Evolutionary conservation across 1,140 invertebrate genomes (phyloP), one percentile per base, ranked within the genome.

Genomic region (Ceratosolen fusciceps): DNA sequence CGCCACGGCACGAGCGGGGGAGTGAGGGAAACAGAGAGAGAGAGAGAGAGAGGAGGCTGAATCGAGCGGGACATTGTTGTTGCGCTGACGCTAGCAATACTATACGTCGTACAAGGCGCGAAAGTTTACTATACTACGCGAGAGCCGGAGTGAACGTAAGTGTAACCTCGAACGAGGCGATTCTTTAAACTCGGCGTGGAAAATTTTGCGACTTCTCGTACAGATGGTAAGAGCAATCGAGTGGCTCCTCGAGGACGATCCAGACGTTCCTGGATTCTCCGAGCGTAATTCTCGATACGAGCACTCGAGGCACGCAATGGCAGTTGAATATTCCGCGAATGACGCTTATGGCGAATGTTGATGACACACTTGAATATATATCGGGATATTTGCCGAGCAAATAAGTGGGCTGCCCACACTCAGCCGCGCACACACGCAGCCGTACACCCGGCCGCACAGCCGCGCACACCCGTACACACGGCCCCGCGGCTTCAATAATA

Each of bases 161-260:
- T 43, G 75, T 71, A 71, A 71, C 76, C 67, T 77, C 76, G 76
- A 77, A 77, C n/a, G n/a, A 77, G 16, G 34, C 39, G 54, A 77
- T 71, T 70, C 73, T 62, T 62, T 62, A 43, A 56, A 62, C 56
- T 74, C n/a, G 3, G 39, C 31, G 67, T 47, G n/a, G 74, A 37
- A 52, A 65, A 54, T 68, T 68, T 54, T 31, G 34, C 34, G 58
- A 29, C 1, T n/a, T 19, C 37, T 62, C 21, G 47, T 68, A 19
- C n/a, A 24, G 16, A 58, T 3, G 19, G 34, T 21, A 37, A 21
- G 71, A 58, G 16, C 3, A 34, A 9, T 31, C 8, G 73, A 49
- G 73, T 49, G 67, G 67, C 37, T 47, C 24, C 39, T 70, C n/a
- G n/a, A 29, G 31, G 1, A 43, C 54, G 24, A 43, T 9, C 9